Evolutionary conservation across 2,113 vertebrate species (phyloP).

Genomic region (Bungarus multicinctus): DNA sequence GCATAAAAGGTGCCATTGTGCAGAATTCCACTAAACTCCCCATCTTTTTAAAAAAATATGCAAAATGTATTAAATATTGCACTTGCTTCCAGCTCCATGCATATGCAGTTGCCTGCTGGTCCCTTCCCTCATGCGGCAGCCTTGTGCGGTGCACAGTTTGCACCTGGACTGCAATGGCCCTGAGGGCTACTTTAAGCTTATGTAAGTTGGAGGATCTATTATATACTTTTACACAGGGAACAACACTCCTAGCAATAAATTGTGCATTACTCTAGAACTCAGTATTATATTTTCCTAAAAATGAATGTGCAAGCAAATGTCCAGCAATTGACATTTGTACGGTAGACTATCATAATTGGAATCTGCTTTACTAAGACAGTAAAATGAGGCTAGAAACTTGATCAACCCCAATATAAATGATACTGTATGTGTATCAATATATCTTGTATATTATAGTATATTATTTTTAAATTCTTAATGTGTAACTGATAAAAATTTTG

Average conservation of each 20-base stretch:
- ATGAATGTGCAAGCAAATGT: not conserved
- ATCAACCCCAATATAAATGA: not conserved
- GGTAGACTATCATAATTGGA: not conserved
- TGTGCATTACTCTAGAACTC: not conserved
- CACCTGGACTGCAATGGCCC: not conserved
- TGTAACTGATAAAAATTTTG: not conserved
- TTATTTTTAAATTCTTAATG: not conserved
- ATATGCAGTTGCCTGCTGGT: not conserved
- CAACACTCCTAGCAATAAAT: not conserved
- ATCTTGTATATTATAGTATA: not conserved
- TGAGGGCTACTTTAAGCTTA: not conserved
- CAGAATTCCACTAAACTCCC: not conserved
- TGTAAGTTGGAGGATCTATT: not conserved
- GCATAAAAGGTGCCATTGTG: not conserved
- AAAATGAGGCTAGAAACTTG: not conserved
- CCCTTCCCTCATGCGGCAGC: not conserved
- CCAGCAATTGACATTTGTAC: not conserved
- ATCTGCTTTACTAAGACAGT: not conserved
- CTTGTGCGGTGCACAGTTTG: not conserved
- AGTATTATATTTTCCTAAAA: not conserved
- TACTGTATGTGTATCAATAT: not conserved
- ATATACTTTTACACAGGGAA: not conserved
- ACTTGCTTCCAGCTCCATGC: not conserved
- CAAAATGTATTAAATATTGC: not conserved
- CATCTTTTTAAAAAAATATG: not conserved